These are phyloP conservation scores for Malurus cyaneus DNA, from an alignment of 2,113 vertebrate species.

Conservation along the genomic window DNA sequence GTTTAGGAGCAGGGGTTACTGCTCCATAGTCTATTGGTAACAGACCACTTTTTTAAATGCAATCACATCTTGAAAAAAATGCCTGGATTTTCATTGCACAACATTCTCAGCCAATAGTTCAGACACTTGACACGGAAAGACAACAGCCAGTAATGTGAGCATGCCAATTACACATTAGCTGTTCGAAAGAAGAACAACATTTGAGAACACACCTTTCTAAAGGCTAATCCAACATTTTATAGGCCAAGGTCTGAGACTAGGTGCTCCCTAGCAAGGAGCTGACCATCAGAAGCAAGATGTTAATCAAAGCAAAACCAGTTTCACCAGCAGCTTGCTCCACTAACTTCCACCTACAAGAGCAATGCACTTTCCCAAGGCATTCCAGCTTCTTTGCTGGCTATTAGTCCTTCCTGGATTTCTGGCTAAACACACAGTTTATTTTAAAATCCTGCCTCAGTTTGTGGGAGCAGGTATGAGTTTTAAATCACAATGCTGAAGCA, in stretches of 20 bases:
- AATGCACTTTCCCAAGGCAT: rapidly evolving
- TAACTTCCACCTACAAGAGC: rapidly evolving
- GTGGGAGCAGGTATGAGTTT: neutral
- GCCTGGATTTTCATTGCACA: neutral
- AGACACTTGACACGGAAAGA: neutral
- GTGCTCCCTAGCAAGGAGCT: neutral
- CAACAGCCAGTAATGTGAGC: neutral
- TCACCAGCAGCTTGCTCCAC: neutral
- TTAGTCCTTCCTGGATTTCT: neutral
- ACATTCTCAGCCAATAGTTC: neutral
- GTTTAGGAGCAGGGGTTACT: constrained; percentile 20
- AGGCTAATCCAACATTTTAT: neutral
- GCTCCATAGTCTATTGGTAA: neutral
- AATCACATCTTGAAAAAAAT: neutral
- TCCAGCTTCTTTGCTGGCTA: neutral
- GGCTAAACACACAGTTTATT: neutral
- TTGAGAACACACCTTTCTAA: neutral
- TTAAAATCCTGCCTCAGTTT: neutral
- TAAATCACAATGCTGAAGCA: neutral
- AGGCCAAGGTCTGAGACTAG: neutral
- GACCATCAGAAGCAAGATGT: neutral
- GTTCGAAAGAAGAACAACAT: neutral
- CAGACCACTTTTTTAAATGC: neutral
- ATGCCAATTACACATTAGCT: neutral
- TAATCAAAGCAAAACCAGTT: neutral